phyloP scores from a whole-genome alignment of 1,140 invertebrate genomes.

The Yoshiicerus persimilis region DNA sequence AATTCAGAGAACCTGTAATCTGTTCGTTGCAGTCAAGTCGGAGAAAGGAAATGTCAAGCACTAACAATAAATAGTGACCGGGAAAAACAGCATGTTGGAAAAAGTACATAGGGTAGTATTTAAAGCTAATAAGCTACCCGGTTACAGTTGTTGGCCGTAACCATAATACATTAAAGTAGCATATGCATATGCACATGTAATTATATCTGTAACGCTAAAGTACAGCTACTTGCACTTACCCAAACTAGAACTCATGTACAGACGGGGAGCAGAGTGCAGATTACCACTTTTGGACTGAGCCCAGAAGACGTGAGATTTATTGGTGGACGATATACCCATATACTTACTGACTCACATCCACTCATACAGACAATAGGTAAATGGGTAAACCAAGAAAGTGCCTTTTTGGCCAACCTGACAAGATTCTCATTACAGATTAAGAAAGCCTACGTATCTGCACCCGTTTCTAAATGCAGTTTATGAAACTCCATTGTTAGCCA shows the following conservation, averaged over 20 bases:
- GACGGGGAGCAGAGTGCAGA: background rate
- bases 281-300: background rate
- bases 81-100: background rate
- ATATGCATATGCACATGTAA: background rate
- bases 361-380: background rate
- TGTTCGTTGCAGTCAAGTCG: background rate
- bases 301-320: background rate
- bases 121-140: background rate
- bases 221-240: background rate
- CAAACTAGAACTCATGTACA: background rate
- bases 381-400: background rate
- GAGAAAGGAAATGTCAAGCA: background rate
- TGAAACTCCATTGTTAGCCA: background rate
- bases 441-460: background rate
- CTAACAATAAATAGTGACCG: background rate
- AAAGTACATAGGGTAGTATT: background rate
- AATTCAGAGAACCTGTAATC: background rate
- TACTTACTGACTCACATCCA: background rate
- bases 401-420: background rate
- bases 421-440: conserved; percentile 1
- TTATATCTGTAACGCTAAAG: background rate
- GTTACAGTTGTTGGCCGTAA: background rate
- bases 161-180: background rate
- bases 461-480: background rate
- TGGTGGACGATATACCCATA: background rate